Conservation (phyloP, 1,140 invertebrate species). For the Dermatophagoides farinae region DNA sequence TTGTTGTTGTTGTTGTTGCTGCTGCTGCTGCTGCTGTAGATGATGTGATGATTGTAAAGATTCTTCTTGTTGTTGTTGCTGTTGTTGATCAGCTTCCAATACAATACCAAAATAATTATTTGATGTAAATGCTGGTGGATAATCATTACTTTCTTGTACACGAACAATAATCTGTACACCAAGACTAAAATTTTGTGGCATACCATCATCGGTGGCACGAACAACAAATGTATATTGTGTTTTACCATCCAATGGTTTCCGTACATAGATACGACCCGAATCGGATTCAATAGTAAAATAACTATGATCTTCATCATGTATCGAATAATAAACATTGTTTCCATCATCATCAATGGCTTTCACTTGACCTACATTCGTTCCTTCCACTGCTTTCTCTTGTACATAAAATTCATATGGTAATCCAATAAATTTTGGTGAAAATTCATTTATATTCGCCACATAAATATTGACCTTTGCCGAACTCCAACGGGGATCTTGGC, state of each 20-base stretch:
- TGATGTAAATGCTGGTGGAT: conserved; percentile 26
- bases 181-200: conserved; percentile 21
- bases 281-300: conserved; percentile 22
- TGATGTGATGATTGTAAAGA: no score
- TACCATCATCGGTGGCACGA: conserved; percentile 27
- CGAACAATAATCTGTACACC: conserved; percentile 24
- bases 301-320: conserved; percentile 20
- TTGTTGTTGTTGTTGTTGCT: conserved; percentile 12
- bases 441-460: conserved; percentile 29
- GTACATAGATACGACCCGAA: conserved; percentile 21
- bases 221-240: conserved; percentile 25
- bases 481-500: conserved; percentile 19
- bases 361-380: conserved; percentile 63
- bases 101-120: conserved; percentile 20
- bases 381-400: conserved; percentile 52
- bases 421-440: conserved; percentile 54
- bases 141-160: conserved; percentile 28
- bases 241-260: conserved; percentile 23
- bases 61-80: conserved; percentile 10
- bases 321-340: conserved; percentile 26
- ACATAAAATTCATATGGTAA: conserved; percentile 76
- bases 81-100: conserved; percentile 11
- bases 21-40: no score
- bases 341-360: conserved; percentile 28
- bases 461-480: conserved; percentile 26